phyloP scores from a whole-genome alignment of 1,140 invertebrate genomes.

The Drosophila athabasca region DNA sequence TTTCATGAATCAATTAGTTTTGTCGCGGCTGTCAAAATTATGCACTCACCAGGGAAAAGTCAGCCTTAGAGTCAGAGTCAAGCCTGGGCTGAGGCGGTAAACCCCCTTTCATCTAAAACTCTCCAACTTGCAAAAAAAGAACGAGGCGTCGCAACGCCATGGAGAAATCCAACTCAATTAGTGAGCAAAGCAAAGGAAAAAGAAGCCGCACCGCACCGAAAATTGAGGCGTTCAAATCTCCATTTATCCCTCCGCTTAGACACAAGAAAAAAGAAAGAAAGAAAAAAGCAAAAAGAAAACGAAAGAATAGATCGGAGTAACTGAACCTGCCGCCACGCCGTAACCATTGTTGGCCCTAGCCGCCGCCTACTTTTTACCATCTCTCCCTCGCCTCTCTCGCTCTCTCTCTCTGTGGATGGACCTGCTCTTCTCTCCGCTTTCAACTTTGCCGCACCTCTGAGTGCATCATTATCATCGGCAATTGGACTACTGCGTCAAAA shows the following conservation, averaged over 20 bases:
- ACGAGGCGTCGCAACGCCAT: slow-evolving; percentile 2
- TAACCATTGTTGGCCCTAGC: slow-evolving; percentile 30
- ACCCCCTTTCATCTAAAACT: slow-evolving; percentile 48
- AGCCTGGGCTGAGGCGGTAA: slow-evolving; percentile 28
- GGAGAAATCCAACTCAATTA: slow-evolving; percentile 79
- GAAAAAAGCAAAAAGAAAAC: neutral
- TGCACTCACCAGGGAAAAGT: slow-evolving; percentile 51
- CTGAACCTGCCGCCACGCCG: slow-evolving; percentile 50
- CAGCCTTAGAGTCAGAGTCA: slow-evolving; percentile 37
- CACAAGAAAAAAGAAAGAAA: slow-evolving; percentile 12
- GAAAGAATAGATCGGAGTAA: slow-evolving; percentile 29
- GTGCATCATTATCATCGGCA: slow-evolving; percentile 83
- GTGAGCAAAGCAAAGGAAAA: slow-evolving; percentile 33
- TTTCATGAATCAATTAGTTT: slow-evolving; percentile 35
- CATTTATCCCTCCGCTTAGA: slow-evolving; percentile 67
- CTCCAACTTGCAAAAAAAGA: slow-evolving; percentile 56
- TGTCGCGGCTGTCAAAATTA: slow-evolving; percentile 6
- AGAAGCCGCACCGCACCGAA: slow-evolving; percentile 46
- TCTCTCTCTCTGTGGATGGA: no score
- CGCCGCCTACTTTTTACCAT: slow-evolving; percentile 42
- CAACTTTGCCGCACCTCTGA: slow-evolving; percentile 63
- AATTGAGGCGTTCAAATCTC: slow-evolving; percentile 78
- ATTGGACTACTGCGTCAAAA: slow-evolving; percentile 82
- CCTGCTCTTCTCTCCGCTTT: slow-evolving; percentile 34
- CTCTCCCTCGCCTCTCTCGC: neutral